Evolutionary conservation across 64 coral and sea anemone species (phyloP), one percentile per base, ranked within the genome.

Genomic region (Pocillopora verrucosa): DNA sequence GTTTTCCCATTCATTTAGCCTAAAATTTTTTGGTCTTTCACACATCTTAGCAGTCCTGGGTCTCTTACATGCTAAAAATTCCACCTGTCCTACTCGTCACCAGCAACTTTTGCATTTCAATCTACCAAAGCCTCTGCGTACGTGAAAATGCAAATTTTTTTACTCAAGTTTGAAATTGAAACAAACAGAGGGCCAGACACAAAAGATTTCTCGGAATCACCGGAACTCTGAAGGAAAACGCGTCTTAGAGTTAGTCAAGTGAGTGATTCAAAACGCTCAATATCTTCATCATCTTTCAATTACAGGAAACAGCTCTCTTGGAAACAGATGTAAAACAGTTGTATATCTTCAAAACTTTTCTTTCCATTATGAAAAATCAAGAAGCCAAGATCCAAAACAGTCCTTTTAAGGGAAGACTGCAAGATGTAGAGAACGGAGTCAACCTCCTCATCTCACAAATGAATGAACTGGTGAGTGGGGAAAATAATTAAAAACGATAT

Each of bases 251-350:
- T 41, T 10, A 36, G n/a, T 0, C 13, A 82, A 70, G 22, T 70
- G 13, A 70, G 22, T 70, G 13, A 19, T 36, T 60, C 14, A 10
- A 36, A 80, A 14, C 56, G 57, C 56, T 15, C 14, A 64, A 64
- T 65, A 34, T 79, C 35, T 80, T 60, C 1, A 30, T 26, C 0
- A 60, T 70, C 72, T 45, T 58, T 1, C 36, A 41, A 6, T 70
- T 78, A 73, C 56, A 92, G 90, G 76, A 92, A 14, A 26, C 77
- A 74, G 62, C 37, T 5, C 86, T 92, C 61, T 76, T 92, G 14
- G 45, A 87, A n/a, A 45, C 35, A 45, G n/a, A 69, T 6, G 56
- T 87, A 4, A 34, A 73, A 36, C 36, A 79, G 36, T 77, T 92
- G 20, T 92, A 37, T 76, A 11, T 58, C 34, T 87, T 92, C 75